Conservation (phyloP, 92 coral and sea anemone genomes). For the Actinostola sp. region DNA sequence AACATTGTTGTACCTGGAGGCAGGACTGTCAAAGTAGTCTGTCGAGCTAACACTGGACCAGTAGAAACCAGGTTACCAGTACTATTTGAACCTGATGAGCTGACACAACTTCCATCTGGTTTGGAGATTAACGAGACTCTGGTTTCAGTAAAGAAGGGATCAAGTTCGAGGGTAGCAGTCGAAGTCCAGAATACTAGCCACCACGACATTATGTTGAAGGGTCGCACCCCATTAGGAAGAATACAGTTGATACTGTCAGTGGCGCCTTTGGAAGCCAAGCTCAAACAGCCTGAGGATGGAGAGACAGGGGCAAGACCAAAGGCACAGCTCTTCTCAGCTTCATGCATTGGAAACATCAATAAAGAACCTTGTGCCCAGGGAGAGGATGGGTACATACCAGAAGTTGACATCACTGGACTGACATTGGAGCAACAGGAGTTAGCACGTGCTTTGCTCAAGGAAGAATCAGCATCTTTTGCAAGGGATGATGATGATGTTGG, state of each 20-base stretch:
- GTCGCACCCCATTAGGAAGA: constrained; percentile 38
- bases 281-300: too few relatives aligned
- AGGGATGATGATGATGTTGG: constrained; percentile 14
- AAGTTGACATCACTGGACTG: constrained; percentile 11
- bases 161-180: constrained; percentile 21
- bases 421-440: constrained; percentile 4
- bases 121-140: constrained; percentile 31
- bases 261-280: constrained; percentile 37
- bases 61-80: constrained; percentile 28
- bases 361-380: too few relatives aligned
- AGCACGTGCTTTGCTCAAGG: constrained; percentile 26
- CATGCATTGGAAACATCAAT: too few relatives aligned
- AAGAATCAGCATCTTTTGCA: constrained; percentile 35
- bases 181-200: constrained; percentile 39
- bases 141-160: constrained; percentile 31
- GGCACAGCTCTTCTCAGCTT: too few relatives aligned
- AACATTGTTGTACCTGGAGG: constrained; percentile 29
- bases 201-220: constrained; percentile 27
- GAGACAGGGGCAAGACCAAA: too few relatives aligned
- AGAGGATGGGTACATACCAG: too few relatives aligned
- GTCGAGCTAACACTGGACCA: constrained; percentile 44
- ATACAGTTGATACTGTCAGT: constrained; percentile 35
- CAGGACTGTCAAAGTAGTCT: constrained; percentile 10
- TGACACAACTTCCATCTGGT: constrained; percentile 39
- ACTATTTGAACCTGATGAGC: constrained; percentile 51